Evolutionary conservation across 2,113 vertebrate genomes (phyloP).

Genomic region (Corydoras sp.): DNA sequence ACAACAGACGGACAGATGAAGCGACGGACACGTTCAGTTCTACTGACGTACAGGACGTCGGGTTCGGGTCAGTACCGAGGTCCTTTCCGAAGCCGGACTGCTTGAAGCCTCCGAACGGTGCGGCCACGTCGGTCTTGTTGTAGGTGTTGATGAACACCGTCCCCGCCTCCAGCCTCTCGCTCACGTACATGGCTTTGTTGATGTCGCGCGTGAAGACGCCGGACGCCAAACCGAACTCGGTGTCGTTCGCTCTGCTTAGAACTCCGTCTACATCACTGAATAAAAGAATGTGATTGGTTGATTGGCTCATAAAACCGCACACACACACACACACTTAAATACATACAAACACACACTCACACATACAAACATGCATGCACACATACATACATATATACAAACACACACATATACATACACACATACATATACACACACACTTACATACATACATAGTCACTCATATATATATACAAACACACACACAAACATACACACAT

Average conservation of each 20-base stretch:
- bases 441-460: too few species aligned
- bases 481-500: too few species aligned
- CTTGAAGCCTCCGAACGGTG: constrained; percentile 94
- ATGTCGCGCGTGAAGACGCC: constrained; percentile 94
- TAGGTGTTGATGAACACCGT: constrained; percentile 97
- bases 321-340: too few species aligned
- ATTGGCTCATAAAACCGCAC: too few species aligned
- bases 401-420: too few species aligned
- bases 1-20: neutral
- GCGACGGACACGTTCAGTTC: too few species aligned
- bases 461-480: too few species aligned
- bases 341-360: too few species aligned
- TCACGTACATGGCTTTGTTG: constrained; percentile 91
- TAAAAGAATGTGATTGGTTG: neutral
- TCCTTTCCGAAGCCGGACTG: constrained; percentile 97
- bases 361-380: too few species aligned
- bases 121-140: constrained; percentile 94
- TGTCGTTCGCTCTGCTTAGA: constrained; percentile 81
- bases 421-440: too few species aligned
- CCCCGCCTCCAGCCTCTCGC: constrained; percentile 87
- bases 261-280: constrained; percentile 83
- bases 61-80: constrained; percentile 69
- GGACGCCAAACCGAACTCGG: constrained; percentile 91
- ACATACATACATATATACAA: too few species aligned
- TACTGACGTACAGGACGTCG: too few species aligned